Base-by-base conservation (phyloP, 2,113 vertebrate genomes). In the Riparia riparia region DNA sequence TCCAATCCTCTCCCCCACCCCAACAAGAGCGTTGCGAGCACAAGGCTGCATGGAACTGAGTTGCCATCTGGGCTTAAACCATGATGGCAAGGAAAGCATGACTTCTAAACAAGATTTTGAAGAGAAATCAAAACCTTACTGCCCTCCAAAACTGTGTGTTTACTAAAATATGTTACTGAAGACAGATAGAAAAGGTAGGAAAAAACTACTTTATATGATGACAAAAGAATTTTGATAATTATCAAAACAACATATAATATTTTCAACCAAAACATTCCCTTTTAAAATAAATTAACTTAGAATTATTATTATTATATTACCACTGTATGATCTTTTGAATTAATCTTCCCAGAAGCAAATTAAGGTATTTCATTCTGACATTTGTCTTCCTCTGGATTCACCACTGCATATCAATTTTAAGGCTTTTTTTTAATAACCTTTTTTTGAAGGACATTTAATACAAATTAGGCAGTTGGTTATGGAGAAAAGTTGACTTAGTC, bases 11-110 rank as follows among this genome's bases (percentile, higher is more conserved):
- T 89, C 18, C 29, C 4, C 8, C 5, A 34, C 18, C 10, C 25
- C 54, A 53, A 25, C 0, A 1, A 7, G 6, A 15, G 12, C 16
- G 14, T 11, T 47, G 7, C 0, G 0, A 77, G 12, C 1, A 1
- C 53, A 47, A 2, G 2, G 12, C 20, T 78, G 24, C 3, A 6
- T 6, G 25, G 12, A 12, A 11, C 53, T 63, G 8, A 44, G 28
- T 14, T 37, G 17, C 15, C 4, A 0, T 10, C 49, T 31, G 63
- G 39, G 1, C 4, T 73, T 81, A 41, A 84, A 57, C 5, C 4
- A 1, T 0, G 0, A 51, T 16, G 39, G 44, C 19, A 72, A 45
- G 34, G n/a, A 66, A 56, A 78, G 42, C 1, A 66, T 25, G n/a
- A 54, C 17, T 87, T 72, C 32, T 34, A 64, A 90, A 49, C 17